These are phyloP conservation scores for Heliconius hortense DNA, from an alignment of 2,888 invertebrate species.

Conservation along the genomic window DNA sequence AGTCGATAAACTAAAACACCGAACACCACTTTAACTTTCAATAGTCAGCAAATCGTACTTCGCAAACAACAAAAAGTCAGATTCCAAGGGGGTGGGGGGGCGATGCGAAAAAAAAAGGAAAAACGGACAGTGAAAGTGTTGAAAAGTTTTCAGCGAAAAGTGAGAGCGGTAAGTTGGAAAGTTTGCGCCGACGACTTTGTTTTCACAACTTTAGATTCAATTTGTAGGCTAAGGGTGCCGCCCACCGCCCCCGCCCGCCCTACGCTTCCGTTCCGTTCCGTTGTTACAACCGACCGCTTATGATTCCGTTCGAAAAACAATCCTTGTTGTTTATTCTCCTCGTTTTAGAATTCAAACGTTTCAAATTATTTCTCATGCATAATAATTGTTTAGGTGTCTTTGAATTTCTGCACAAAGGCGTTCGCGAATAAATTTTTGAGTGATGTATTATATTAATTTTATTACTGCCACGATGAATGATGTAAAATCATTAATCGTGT, in stretches of 20 bases:
- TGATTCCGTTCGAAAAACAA: constrained; percentile 49
- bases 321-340: constrained; percentile 37
- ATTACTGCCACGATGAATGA: too few species aligned
- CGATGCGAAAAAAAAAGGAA: constrained; percentile 47
- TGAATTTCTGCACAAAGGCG: constrained; percentile 4
- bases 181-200: constrained; percentile 71
- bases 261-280: constrained; percentile 43
- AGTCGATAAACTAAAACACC: constrained; percentile 38
- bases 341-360: constrained; percentile 33
- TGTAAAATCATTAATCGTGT: background rate
- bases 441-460: background rate
- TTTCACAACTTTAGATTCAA: constrained; percentile 74
- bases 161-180: constrained; percentile 69
- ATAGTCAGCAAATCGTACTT: constrained; percentile 39
- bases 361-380: constrained; percentile 29
- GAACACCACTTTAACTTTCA: constrained; percentile 40
- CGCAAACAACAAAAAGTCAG: constrained; percentile 34
- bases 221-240: constrained; percentile 58
- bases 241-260: constrained; percentile 42
- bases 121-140: constrained; percentile 67
- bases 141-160: constrained; percentile 71
- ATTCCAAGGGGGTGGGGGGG: constrained; percentile 15
- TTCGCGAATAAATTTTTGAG: constrained; percentile 3
- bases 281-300: constrained; percentile 56
- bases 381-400: constrained; percentile 12